Evolutionary conservation across 2,113 vertebrate species (phyloP).

Genomic region (Scytalopus superciliaris): DNA sequence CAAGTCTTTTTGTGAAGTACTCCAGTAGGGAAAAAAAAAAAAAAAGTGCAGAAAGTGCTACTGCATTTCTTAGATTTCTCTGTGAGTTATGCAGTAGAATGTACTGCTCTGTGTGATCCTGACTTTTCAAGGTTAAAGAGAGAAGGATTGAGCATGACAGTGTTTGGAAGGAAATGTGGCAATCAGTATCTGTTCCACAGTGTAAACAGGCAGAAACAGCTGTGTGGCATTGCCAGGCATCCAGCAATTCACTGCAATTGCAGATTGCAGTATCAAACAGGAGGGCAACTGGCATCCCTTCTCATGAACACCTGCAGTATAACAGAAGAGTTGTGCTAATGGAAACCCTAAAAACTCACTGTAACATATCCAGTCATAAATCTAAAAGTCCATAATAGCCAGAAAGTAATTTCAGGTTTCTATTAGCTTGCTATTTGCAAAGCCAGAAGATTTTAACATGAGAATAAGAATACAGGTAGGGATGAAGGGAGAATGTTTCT

Average conservation of each 20-base stretch:
- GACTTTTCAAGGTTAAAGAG: constrained; percentile 25
- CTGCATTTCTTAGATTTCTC: background rate
- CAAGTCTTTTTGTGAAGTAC: background rate
- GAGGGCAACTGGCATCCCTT: background rate
- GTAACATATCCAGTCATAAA: background rate
- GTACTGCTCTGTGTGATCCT: background rate
- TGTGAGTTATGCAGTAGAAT: background rate
- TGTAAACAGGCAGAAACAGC: background rate
- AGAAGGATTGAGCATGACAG: background rate
- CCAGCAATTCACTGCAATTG: background rate
- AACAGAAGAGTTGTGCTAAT: background rate
- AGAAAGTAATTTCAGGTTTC: background rate
- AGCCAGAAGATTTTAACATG: background rate
- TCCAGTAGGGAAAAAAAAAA: background rate
- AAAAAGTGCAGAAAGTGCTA: background rate
- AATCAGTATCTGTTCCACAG: background rate
- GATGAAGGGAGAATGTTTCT: background rate
- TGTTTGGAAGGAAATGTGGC: background rate
- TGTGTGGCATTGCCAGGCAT: background rate
- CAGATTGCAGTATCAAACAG: background rate
- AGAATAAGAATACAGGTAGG: background rate
- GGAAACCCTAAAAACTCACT: background rate
- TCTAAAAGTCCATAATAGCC: background rate
- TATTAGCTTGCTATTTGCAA: background rate
- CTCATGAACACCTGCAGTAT: background rate